Evolutionary conservation across 1,140 invertebrate genomes (phyloP).

Genomic region (Nebria ingens): DNA sequence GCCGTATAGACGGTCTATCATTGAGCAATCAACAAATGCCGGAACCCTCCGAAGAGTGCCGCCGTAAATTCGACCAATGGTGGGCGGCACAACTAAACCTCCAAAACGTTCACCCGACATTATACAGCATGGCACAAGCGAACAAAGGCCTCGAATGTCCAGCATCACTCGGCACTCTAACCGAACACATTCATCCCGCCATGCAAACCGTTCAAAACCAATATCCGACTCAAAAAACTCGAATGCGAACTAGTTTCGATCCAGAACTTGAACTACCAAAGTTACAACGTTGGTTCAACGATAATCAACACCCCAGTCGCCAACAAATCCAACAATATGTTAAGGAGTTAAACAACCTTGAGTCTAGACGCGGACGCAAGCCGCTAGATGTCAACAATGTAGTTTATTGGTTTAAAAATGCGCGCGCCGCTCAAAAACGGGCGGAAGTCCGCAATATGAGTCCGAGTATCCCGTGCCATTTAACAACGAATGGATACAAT

Average conservation of each 20-base stretch:
- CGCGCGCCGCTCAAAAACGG: conserved; percentile 86
- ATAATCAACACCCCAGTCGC: conserved; percentile 89
- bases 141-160: conserved; percentile 35
- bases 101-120: conserved; percentile 24
- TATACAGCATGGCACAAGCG: conserved; percentile 9
- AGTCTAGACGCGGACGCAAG: conserved; percentile 83
- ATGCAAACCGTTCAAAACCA: conserved; percentile 61
- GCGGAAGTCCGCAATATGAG: conserved; percentile 57
- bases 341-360: conserved; percentile 81
- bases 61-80: conserved; percentile 68
- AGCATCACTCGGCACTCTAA: conserved; percentile 37
- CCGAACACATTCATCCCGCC: conserved; percentile 50
- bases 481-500: conserved; percentile 49
- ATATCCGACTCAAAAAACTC: conserved; percentile 74
- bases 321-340: conserved; percentile 94
- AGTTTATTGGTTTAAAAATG: conserved; percentile 99
- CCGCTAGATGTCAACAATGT: conserved; percentile 95
- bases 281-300: conserved; percentile 88
- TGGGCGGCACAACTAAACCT: conserved; percentile 54
- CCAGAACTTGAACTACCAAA: conserved; percentile 91
- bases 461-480: conserved; percentile 41
- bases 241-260: conserved; percentile 89
- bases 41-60: conserved; percentile 62
- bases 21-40: conserved; percentile 40
- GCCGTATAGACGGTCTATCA: conserved; percentile 49